Evolutionary conservation across 2,888 invertebrate genomes (phyloP).

Genomic region (Entomobrya proxima): DNA sequence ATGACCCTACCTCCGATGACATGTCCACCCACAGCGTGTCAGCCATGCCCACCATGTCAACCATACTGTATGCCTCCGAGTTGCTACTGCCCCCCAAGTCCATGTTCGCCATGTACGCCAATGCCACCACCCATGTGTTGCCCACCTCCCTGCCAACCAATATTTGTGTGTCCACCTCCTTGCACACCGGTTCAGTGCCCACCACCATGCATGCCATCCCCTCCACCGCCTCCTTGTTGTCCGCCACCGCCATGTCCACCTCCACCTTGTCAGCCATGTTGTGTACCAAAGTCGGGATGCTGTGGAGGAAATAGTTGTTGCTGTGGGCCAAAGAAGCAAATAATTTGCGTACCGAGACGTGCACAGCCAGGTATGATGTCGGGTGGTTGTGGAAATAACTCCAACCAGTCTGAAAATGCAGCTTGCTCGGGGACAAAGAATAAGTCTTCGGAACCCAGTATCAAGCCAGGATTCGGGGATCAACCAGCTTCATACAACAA

Average conservation of each 20-base stretch:
- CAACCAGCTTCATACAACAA: conserved; percentile 69
- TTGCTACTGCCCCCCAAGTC: conserved; percentile 10
- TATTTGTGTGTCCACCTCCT: conserved; percentile 26
- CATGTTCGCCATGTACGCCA: conserved; percentile 21
- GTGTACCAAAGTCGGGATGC: conserved; percentile 25
- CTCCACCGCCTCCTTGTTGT: conserved; percentile 43
- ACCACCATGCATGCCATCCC: conserved; percentile 30
- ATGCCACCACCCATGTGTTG: conserved; percentile 31
- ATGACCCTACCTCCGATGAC: background rate
- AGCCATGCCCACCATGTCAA: background rate
- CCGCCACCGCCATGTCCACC: conserved; percentile 59
- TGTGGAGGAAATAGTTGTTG: background rate
- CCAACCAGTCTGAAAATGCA: background rate
- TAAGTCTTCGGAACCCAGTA: background rate
- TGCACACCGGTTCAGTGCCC: conserved; percentile 22
- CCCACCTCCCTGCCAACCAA: conserved; percentile 46
- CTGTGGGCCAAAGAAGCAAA: conserved; percentile 53
- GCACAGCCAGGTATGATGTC: background rate
- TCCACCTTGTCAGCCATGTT: conserved; percentile 54
- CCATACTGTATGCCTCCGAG: conserved; percentile 19
- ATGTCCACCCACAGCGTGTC: background rate
- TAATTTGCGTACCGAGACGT: conserved; percentile 66
- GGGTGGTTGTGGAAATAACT: background rate
- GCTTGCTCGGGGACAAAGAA: background rate
- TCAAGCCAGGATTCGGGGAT: conserved; percentile 1